Conservation (phyloP, 2,797 vertebrate species). For the Cirrhinus molitorella region DNA sequence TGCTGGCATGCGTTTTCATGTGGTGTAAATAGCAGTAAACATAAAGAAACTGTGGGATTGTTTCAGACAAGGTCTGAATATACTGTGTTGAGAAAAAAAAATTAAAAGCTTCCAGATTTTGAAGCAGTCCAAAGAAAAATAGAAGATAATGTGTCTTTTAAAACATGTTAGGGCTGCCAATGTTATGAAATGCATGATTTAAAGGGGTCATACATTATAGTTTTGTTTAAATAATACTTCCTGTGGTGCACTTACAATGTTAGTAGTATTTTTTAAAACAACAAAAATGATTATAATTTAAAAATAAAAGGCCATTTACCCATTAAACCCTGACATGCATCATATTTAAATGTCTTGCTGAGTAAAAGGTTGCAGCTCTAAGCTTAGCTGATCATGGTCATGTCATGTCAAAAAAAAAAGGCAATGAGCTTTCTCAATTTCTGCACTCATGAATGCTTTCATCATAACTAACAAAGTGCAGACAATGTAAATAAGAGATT, state of each 20-base stretch:
- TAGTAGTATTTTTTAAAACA: not conserved
- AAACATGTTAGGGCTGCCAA: not conserved
- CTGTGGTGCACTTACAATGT: not conserved
- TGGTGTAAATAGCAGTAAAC: not conserved
- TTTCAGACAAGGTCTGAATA: not conserved
- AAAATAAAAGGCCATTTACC: too few species aligned
- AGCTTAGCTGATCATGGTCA: not conserved
- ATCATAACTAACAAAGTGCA: not conserved
- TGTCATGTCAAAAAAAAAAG: not conserved
- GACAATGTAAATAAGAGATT: not conserved
- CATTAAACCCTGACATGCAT: not conserved
- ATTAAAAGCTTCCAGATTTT: not conserved
- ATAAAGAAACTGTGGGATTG: constrained; percentile 14
- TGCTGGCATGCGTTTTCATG: not conserved
- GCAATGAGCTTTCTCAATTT: not conserved
- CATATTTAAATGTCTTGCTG: not conserved
- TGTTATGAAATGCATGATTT: not conserved
- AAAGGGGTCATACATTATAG: not conserved
- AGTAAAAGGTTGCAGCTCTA: not conserved
- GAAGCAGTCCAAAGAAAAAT: not conserved
- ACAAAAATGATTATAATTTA: not conserved
- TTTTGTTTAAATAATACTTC: not conserved
- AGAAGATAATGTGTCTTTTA: not conserved
- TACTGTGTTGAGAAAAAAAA: not conserved
- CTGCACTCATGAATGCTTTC: not conserved